Percentiles rank a stretch among this genome's conserved stretches.
These are phyloP conservation scores for Psammodynastes pulverulentus DNA, from an alignment of 2,113 vertebrate species.

Conservation along the genomic window DNA sequence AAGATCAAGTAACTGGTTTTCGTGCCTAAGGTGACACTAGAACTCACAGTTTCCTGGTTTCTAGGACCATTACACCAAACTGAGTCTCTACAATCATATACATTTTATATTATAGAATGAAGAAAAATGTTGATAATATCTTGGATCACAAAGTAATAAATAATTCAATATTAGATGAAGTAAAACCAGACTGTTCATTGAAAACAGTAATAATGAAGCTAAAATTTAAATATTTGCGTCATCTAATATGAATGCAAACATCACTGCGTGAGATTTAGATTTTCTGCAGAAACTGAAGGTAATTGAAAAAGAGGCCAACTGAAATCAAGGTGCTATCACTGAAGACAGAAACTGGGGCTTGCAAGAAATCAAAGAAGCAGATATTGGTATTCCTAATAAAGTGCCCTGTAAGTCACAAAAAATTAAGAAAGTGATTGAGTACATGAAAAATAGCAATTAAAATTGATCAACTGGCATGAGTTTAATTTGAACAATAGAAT, in stretches of 20 bases:
- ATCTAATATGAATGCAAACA: background rate
- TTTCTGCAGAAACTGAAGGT: background rate
- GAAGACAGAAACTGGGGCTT: background rate
- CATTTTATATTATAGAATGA: background rate
- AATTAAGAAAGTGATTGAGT: background rate
- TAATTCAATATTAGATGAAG: background rate
- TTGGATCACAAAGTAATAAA: background rate
- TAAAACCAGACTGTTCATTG: background rate
- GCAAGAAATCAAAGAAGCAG: background rate
- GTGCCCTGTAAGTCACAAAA: background rate
- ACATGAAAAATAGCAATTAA: background rate
- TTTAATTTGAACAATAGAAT: background rate
- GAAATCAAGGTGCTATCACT: background rate
- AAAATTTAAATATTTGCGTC: background rate
- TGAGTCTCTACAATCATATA: background rate
- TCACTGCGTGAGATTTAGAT: background rate
- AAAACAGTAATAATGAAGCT: background rate
- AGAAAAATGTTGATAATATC: background rate
- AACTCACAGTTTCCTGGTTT: background rate
- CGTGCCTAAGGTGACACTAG: no score
- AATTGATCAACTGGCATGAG: background rate
- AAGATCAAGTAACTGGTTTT: background rate
- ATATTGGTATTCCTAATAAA: background rate
- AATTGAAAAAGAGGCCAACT: background rate
- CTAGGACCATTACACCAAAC: background rate